A percentile compares a stretch with the other conserved stretches of the same genome.
Conservation (phyloP, 2,888 invertebrate genomes). For the Stegana nigrithorax region DNA sequence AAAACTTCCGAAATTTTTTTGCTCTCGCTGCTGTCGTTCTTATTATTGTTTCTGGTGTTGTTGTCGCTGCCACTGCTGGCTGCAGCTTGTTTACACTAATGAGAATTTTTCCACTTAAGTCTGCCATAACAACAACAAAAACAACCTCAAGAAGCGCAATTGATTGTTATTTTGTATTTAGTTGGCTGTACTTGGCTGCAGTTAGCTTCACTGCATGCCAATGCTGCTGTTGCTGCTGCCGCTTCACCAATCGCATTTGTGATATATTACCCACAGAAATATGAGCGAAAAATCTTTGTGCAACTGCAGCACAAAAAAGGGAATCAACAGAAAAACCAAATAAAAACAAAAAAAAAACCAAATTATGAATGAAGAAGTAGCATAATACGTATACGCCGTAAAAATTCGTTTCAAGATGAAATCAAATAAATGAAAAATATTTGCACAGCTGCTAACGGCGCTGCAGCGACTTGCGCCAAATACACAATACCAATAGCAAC, state of each 20-base stretch:
- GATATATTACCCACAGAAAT: slow-evolving; percentile 5
- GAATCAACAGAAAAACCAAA: background rate
- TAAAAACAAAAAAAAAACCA: background rate
- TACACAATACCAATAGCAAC: too few relatives aligned
- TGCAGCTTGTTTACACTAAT: slow-evolving; percentile 11
- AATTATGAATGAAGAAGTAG: background rate
- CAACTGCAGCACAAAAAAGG: background rate
- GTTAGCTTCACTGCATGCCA: too few relatives aligned
- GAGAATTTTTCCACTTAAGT: slow-evolving; percentile 2
- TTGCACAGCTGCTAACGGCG: background rate
- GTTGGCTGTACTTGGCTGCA: too few relatives aligned
- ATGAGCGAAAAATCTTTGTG: background rate
- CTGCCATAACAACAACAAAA: background rate
- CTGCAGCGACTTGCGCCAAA: background rate
- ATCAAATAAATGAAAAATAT: background rate
- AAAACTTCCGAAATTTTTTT: background rate
- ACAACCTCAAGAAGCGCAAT: background rate
- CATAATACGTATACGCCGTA: too few relatives aligned
- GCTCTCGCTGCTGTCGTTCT: background rate
- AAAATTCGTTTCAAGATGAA: background rate
- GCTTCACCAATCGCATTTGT: too few relatives aligned
- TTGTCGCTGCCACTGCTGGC: too few relatives aligned
- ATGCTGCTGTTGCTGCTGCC: background rate
- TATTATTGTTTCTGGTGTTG: background rate
- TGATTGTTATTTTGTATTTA: slow-evolving; percentile 13